Percentiles rank a stretch among this genome's conserved stretches.
phyloP scores from a whole-genome alignment of 2,113 vertebrate species.

The Dunckerocampus dactyliophorus region DNA sequence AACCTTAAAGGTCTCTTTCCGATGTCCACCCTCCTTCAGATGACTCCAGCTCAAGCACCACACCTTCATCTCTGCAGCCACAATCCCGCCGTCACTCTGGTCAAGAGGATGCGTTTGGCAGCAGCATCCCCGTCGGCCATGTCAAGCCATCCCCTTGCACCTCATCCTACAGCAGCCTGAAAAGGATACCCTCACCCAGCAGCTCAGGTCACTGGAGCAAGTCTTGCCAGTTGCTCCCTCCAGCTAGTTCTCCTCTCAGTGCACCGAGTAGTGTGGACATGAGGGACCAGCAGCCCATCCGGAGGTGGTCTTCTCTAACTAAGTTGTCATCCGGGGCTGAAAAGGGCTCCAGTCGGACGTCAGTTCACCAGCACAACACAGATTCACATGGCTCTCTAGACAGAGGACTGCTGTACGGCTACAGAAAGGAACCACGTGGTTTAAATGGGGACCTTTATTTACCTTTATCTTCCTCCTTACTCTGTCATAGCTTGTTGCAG shows the following conservation, averaged over 20 bases:
- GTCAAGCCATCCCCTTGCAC: slow-evolving; percentile 77
- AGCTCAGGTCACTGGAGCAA: slow-evolving; percentile 63
- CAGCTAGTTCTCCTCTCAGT: slow-evolving; percentile 49
- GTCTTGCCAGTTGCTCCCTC: slow-evolving; percentile 60
- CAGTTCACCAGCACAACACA: slow-evolving; percentile 26
- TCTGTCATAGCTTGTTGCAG: slow-evolving; percentile 68
- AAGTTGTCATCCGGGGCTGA: slow-evolving; percentile 60
- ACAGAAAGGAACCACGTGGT: slow-evolving; percentile 68
- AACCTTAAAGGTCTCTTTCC: background rate
- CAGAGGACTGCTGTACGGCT: slow-evolving; percentile 63
- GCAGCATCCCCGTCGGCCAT: slow-evolving; percentile 70
- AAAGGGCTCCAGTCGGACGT: slow-evolving; percentile 40
- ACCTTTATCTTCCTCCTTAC: slow-evolving; percentile 54
- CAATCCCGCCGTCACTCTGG: slow-evolving; percentile 52
- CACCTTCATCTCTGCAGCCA: slow-evolving; percentile 63
- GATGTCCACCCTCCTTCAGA: slow-evolving; percentile 69
- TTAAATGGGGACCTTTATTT: slow-evolving; percentile 72
- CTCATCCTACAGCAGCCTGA: slow-evolving; percentile 62
- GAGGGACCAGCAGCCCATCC: slow-evolving; percentile 81
- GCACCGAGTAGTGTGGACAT: slow-evolving; percentile 74
- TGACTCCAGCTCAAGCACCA: slow-evolving; percentile 86
- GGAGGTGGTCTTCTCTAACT: slow-evolving; percentile 84
- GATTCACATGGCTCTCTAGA: slow-evolving; percentile 72
- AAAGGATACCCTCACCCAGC: slow-evolving; percentile 35
- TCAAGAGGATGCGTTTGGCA: slow-evolving; percentile 55